Conservation (phyloP, 1,140 invertebrate genomes). For the Trachymyrmex septentrionalis region DNA sequence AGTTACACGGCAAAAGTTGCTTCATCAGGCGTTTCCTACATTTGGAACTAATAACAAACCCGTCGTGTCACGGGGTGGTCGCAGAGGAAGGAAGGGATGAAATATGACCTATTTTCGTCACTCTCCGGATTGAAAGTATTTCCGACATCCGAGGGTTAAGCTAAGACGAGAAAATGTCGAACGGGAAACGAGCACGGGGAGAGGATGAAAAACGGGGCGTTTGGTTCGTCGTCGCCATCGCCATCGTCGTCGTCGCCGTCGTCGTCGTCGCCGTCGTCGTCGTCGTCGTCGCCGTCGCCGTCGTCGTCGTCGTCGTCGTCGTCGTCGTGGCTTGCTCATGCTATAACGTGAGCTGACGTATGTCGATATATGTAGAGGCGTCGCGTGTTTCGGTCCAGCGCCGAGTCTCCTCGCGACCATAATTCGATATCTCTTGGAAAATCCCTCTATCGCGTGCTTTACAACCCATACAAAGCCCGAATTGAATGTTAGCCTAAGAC, state of each 20-base stretch:
- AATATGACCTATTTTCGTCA: slow-evolving; percentile 63
- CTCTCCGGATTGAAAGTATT: slow-evolving; percentile 61
- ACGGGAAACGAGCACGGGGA: slow-evolving; percentile 30
- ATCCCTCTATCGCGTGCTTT: slow-evolving; percentile 51
- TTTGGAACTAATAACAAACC: slow-evolving; percentile 63
- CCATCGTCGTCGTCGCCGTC: too few relatives aligned
- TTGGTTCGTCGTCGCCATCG: slow-evolving; percentile 1
- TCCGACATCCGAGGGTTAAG: slow-evolving; percentile 60
- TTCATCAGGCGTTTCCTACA: slow-evolving; percentile 57
- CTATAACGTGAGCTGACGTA: slow-evolving; percentile 51
- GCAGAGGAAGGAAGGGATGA: background rate
- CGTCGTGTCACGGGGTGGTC: slow-evolving; percentile 15
- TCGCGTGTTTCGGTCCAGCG: slow-evolving; percentile 56
- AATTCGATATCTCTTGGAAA: slow-evolving; percentile 57
- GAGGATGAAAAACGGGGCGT: slow-evolving; percentile 31
- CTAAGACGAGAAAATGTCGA: slow-evolving; percentile 57
- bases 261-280: background rate
- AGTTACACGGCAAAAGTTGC: slow-evolving; percentile 42
- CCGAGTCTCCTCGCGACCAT: slow-evolving; percentile 42
- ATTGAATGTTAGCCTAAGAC: slow-evolving; percentile 44
- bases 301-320: background rate
- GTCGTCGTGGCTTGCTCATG: background rate
- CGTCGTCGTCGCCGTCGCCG: background rate
- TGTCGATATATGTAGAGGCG: slow-evolving; percentile 54
- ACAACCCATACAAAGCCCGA: slow-evolving; percentile 25